These are phyloP conservation scores for Corynorhinus townsendii DNA, from an alignment of 2,113 vertebrate genomes.

Conservation along the genomic window DNA sequence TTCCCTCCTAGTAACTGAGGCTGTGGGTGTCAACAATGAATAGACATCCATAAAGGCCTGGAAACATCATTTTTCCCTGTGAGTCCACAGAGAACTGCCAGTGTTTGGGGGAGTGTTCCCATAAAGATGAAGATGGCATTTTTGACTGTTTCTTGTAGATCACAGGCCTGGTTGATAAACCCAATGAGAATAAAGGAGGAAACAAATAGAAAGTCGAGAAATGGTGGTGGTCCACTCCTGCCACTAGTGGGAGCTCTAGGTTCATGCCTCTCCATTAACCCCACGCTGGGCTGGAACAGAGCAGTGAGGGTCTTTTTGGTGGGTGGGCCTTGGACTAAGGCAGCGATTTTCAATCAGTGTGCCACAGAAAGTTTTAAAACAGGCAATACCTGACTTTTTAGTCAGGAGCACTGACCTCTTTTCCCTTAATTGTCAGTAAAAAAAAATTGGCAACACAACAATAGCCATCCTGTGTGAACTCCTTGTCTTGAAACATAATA, in stretches of 20 bases:
- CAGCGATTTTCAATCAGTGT: background rate
- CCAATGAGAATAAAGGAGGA: background rate
- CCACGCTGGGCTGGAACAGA: rapidly evolving
- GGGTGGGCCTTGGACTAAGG: background rate
- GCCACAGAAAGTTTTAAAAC: background rate
- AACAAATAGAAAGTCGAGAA: background rate
- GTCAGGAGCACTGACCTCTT: background rate
- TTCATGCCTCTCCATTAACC: background rate
- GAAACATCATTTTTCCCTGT: background rate
- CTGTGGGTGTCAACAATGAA: background rate
- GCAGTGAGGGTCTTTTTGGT: background rate
- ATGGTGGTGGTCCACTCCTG: background rate
- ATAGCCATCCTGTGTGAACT: background rate
- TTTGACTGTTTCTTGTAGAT: background rate
- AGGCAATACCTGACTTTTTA: background rate
- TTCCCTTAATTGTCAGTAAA: background rate
- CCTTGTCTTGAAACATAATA: background rate
- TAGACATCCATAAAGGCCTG: background rate
- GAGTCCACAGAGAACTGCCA: background rate
- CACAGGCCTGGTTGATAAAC: background rate
- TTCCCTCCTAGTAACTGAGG: background rate
- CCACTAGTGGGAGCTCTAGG: constrained; percentile 60
- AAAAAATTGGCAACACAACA: background rate
- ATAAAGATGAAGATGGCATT: background rate
- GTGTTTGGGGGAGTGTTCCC: background rate